phyloP scores from a whole-genome alignment of 2,888 invertebrate species.

The Diarsia dahlii region DNA sequence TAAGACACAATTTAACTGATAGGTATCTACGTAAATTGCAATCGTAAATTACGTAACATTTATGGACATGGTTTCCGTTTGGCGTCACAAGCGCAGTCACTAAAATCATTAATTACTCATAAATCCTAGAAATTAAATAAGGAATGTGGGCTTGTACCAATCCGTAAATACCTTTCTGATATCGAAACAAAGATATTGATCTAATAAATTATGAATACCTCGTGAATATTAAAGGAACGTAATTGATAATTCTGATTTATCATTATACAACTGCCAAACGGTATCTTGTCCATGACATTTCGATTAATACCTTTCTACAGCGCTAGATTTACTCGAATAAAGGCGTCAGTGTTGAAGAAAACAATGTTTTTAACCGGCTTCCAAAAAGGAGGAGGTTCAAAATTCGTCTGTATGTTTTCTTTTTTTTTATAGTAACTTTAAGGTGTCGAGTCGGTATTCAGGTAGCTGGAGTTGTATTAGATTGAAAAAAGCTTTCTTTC shows the following conservation, averaged over 20 bases:
- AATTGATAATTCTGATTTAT: constrained; percentile 42
- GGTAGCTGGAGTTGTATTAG: background rate
- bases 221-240: constrained; percentile 3
- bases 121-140: constrained; percentile 18
- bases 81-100: background rate
- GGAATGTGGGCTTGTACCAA: constrained; percentile 17
- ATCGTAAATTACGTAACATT: constrained; percentile 28
- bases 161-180: constrained; percentile 1
- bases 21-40: background rate
- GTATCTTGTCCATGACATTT: constrained; percentile 13
- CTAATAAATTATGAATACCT: constrained; percentile 21
- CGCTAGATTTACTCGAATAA: constrained; percentile 6
- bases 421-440: background rate
- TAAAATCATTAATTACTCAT: constrained; percentile 25
- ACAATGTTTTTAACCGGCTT: background rate
- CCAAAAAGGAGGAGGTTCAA: no score
- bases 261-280: background rate
- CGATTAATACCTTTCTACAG: background rate
- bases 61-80: constrained; percentile 27
- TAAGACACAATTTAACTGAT: background rate
- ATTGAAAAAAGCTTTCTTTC: constrained; percentile 11
- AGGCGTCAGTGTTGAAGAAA: background rate
- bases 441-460: background rate
- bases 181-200: constrained; percentile 23
- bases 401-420: no score